phyloP scores from a whole-genome alignment of 1,140 invertebrate genomes.

The Drosophila mojavensis region DNA sequence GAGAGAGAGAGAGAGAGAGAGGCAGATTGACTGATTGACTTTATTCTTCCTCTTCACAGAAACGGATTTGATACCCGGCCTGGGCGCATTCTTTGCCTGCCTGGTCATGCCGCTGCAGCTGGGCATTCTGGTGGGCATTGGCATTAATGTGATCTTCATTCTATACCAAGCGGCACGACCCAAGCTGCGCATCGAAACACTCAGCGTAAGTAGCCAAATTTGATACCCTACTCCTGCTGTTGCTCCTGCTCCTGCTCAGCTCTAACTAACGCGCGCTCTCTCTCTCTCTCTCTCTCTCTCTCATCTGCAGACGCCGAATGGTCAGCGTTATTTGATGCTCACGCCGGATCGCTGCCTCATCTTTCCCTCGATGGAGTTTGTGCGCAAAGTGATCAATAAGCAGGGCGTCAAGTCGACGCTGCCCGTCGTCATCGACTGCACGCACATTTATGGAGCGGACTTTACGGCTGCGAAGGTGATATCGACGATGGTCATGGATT shows the following conservation, averaged over 20 bases:
- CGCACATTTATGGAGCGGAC: slow-evolving; percentile 92
- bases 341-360: slow-evolving; percentile 93
- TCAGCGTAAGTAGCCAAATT: slow-evolving; percentile 83
- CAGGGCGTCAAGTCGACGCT: slow-evolving; percentile 88
- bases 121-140: slow-evolving; percentile 95
- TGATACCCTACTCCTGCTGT: neutral
- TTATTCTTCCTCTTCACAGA: slow-evolving; percentile 85
- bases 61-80: slow-evolving; percentile 92
- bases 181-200: slow-evolving; percentile 90
- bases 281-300: too few species aligned
- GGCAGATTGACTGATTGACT: slow-evolving; percentile 57
- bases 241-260: neutral
- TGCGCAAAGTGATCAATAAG: slow-evolving; percentile 92
- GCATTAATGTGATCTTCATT: slow-evolving; percentile 93
- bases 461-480: slow-evolving; percentile 92
- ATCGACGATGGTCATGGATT: slow-evolving; percentile 89
- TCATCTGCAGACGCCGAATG: slow-evolving; percentile 86
- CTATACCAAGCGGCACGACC: slow-evolving; percentile 95
- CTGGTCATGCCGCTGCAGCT: slow-evolving; percentile 93
- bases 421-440: slow-evolving; percentile 93
- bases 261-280: neutral
- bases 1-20: slow-evolving; percentile 37
- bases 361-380: slow-evolving; percentile 95
- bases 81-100: slow-evolving; percentile 93
- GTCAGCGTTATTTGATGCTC: slow-evolving; percentile 91